phyloP scores from a whole-genome alignment of 1,140 invertebrate genomes.

The Pseudomyrmex cubaensis region DNA sequence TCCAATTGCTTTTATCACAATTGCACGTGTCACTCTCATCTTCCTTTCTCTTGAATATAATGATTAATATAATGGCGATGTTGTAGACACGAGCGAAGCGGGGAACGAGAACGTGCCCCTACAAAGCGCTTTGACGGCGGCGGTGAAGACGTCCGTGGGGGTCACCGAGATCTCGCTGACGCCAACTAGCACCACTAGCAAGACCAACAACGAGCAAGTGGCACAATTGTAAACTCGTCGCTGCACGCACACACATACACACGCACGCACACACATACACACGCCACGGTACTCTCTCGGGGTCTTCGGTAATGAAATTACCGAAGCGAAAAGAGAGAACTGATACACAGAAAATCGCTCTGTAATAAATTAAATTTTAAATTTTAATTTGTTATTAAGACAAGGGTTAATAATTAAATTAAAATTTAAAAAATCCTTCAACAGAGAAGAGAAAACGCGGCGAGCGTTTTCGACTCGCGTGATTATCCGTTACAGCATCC shows the following conservation, averaged over 20 bases:
- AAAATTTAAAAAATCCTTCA: background rate
- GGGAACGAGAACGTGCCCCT: conserved; percentile 81
- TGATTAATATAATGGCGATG: conserved; percentile 32
- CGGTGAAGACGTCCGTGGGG: conserved; percentile 82
- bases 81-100: conserved; percentile 80
- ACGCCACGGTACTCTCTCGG: background rate
- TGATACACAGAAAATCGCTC: background rate
- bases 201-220: conserved; percentile 81
- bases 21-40: background rate
- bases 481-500: background rate
- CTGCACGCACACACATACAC: background rate
- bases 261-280: background rate
- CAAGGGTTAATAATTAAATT: conserved; percentile 8
- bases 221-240: conserved; percentile 77
- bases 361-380: background rate
- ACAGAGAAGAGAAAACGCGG: background rate
- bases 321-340: too few species aligned
- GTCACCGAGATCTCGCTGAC: conserved; percentile 81
- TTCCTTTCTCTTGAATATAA: background rate
- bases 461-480: background rate
- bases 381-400: conserved; percentile 17
- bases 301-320: too few species aligned
- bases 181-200: conserved; percentile 79
- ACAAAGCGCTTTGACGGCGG: conserved; percentile 79
- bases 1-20: too few species aligned